Percentiles rank a stretch among this genome's conserved stretches.
Conservation (phyloP, 2,113 vertebrate species). For the Trichechus manatus region DNA sequence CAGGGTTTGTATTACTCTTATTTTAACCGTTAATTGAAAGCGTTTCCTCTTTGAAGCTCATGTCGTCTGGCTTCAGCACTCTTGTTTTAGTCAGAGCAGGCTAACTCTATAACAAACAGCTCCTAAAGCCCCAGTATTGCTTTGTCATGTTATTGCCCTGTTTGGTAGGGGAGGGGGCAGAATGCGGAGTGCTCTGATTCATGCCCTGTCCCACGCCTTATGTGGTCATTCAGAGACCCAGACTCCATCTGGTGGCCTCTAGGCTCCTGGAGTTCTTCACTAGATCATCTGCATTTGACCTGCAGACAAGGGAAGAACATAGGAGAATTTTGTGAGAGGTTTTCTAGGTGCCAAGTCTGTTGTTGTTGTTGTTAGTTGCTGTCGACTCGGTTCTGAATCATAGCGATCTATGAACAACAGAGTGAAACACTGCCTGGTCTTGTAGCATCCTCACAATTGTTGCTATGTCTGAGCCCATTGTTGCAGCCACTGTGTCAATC, state of each 20-base stretch:
- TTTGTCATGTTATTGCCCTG: neutral
- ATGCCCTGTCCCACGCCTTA: fast-evolving
- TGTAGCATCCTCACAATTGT: no score
- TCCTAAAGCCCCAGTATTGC: neutral
- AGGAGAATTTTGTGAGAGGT: neutral
- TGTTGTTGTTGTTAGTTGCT: no score
- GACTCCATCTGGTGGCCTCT: neutral
- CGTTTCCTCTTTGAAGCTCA: neutral
- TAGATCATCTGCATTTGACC: neutral
- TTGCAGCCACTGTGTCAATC: no score
- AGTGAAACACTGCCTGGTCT: no score
- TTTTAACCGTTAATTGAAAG: neutral
- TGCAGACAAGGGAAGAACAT: neutral
- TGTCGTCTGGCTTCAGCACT: neutral
- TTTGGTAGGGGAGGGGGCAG: neutral
- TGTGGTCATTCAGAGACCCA: neutral
- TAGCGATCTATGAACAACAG: no score
- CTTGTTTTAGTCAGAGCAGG: neutral
- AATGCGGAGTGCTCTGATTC: neutral
- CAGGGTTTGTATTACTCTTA: neutral
- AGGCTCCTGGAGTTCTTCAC: neutral
- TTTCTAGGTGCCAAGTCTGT: neutral
- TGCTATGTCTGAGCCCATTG: no score
- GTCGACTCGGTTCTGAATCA: no score
- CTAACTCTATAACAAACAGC: neutral